Percentiles rank a stretch among this genome's conserved stretches.
phyloP scores from a whole-genome alignment of 2,888 invertebrate genomes.

The Keiferia lycopersicella region DNA sequence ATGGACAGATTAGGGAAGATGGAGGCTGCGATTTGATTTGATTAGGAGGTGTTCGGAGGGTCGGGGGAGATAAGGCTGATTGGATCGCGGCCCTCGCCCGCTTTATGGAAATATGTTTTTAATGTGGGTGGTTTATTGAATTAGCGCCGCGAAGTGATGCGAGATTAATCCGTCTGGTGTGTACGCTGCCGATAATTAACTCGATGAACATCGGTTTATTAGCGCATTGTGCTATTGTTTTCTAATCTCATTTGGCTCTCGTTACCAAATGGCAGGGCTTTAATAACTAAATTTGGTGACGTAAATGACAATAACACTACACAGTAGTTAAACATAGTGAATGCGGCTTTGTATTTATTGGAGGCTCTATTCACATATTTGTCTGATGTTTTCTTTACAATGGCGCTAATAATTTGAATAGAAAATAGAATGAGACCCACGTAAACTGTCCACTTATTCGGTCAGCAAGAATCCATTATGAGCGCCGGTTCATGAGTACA shows the following conservation, averaged over 20 bases:
- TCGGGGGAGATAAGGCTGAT: slow-evolving; percentile 77
- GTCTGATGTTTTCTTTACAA: slow-evolving; percentile 19
- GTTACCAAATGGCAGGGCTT: slow-evolving; percentile 9
- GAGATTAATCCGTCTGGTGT: slow-evolving; percentile 65
- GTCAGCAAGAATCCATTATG: slow-evolving; percentile 57
- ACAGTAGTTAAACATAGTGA: background rate
- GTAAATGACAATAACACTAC: slow-evolving; percentile 14
- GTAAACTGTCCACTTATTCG: slow-evolving; percentile 61
- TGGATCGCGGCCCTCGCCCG: slow-evolving; percentile 65
- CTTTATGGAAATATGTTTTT: slow-evolving; percentile 80
- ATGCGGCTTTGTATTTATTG: slow-evolving; percentile 18
- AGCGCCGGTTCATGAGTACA: slow-evolving; percentile 53
- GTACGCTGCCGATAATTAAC: slow-evolving; percentile 58
- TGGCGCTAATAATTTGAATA: slow-evolving; percentile 7
- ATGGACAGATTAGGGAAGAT: slow-evolving; percentile 79
- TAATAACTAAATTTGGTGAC: slow-evolving; percentile 17
- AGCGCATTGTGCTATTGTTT: slow-evolving; percentile 35
- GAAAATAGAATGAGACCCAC: slow-evolving; percentile 4
- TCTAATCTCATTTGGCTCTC: slow-evolving; percentile 22
- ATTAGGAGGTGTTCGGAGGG: slow-evolving; percentile 79
- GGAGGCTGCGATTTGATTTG: slow-evolving; percentile 81
- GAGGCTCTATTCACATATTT: slow-evolving; percentile 10
- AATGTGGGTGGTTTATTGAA: slow-evolving; percentile 79
- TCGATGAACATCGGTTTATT: slow-evolving; percentile 52
- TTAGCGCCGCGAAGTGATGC: slow-evolving; percentile 69